Evolutionary conservation across 1,140 invertebrate genomes (phyloP).

Genomic region (Meteorus sp.): DNA sequence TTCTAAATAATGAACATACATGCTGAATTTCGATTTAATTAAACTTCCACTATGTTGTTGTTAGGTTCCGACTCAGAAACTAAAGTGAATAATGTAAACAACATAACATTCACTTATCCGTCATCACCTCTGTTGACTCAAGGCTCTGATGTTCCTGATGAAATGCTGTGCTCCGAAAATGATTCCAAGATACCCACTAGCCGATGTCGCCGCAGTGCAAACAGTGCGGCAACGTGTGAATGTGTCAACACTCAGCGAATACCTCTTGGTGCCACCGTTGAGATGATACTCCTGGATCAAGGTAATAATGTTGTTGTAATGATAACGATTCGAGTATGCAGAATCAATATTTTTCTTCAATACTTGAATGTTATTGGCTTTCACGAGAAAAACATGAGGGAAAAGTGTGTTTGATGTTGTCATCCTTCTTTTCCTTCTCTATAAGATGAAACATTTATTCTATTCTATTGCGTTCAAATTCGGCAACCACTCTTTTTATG

Average conservation of each 20-base stretch:
- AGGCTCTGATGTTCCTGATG: conserved; percentile 58
- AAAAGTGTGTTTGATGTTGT: too few relatives aligned
- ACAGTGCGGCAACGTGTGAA: conserved; percentile 58
- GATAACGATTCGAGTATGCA: too few relatives aligned
- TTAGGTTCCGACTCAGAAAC: conserved; percentile 41
- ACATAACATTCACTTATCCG: conserved; percentile 70
- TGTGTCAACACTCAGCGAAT: conserved; percentile 70
- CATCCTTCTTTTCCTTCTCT: too few relatives aligned
- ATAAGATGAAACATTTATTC: too few relatives aligned
- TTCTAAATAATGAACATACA: too few relatives aligned
- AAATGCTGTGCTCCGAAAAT: conserved; percentile 57
- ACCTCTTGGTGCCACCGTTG: conserved; percentile 64
- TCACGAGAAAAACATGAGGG: neutral
- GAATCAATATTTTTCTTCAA: too few relatives aligned
- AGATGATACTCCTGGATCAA: conserved; percentile 71
- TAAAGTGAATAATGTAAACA: conserved; percentile 61
- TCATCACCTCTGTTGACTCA: conserved; percentile 71
- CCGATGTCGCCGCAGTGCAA: conserved; percentile 39
- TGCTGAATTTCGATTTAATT: too few relatives aligned
- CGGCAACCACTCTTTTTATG: too few relatives aligned
- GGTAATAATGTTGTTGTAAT: too few relatives aligned
- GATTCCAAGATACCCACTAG: conserved; percentile 25
- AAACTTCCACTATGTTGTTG: conserved; percentile 17
- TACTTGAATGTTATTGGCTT: neutral
- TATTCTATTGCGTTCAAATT: too few relatives aligned